Evolutionary conservation across 2,113 vertebrate species (phyloP).

Genomic region (Tylochromis polylepis): DNA sequence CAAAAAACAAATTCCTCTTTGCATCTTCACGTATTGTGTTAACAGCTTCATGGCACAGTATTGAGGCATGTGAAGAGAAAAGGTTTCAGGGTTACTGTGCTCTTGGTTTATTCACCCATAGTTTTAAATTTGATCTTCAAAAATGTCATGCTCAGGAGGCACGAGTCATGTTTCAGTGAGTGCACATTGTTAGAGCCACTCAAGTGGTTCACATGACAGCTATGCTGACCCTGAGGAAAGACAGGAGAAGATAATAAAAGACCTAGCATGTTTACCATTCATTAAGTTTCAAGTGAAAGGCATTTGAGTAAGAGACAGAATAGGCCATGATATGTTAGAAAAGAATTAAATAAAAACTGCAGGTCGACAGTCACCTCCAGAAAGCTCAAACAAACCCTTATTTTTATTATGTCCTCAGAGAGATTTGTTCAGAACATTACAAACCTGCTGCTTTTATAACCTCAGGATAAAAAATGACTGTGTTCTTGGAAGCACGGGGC

Average conservation of each 20-base stretch:
- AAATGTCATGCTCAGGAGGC: slow-evolving; percentile 14
- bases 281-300: slow-evolving; percentile 43
- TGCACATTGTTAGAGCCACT: slow-evolving; percentile 19
- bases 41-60: slow-evolving; percentile 9
- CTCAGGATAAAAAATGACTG: neutral
- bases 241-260: slow-evolving; percentile 13
- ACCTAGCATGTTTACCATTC: slow-evolving; percentile 38
- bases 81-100: neutral
- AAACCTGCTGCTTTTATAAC: neutral
- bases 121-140: slow-evolving; percentile 38
- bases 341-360: neutral
- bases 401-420: neutral
- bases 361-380: neutral
- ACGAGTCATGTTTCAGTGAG: slow-evolving; percentile 44
- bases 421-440: neutral
- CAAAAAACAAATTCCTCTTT: neutral
- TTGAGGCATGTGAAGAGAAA: neutral
- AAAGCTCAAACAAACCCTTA: neutral
- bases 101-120: neutral
- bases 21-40: neutral
- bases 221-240: slow-evolving; percentile 38
- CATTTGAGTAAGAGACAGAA: slow-evolving; percentile 5
- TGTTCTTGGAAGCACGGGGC: neutral
- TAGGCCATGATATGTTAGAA: neutral
- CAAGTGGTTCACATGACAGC: slow-evolving; percentile 55